These are phyloP conservation scores for Stictonetta naevosa DNA, from an alignment of 2,113 vertebrate species.

Conservation along the genomic window DNA sequence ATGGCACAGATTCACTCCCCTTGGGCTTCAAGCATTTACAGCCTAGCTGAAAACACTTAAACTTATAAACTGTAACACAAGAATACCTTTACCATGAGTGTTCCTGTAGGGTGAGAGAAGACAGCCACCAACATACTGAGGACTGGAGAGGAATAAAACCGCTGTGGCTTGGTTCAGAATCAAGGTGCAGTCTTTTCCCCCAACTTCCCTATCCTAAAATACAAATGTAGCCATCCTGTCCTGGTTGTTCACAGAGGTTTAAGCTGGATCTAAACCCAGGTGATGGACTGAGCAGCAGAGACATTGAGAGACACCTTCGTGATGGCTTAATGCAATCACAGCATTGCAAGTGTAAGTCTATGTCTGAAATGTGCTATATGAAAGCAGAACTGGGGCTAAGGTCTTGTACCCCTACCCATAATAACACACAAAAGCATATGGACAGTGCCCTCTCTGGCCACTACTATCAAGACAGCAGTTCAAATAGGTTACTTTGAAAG, in stretches of 20 bases:
- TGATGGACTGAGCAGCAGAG: background rate
- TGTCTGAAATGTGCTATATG: accelerated
- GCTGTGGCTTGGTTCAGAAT: background rate
- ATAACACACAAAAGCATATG: accelerated
- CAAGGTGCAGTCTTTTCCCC: background rate
- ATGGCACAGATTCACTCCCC: background rate
- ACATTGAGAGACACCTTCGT: background rate
- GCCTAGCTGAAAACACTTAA: background rate
- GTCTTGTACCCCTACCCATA: background rate
- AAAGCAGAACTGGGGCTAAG: background rate
- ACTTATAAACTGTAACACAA: background rate
- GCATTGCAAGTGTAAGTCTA: background rate
- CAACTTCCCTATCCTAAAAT: background rate
- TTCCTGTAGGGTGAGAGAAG: background rate
- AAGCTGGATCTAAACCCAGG: background rate
- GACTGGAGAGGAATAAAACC: background rate
- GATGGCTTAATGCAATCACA: too few relatives aligned
- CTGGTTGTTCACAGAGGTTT: background rate
- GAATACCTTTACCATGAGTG: background rate
- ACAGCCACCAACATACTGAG: background rate
- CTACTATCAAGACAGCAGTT: background rate
- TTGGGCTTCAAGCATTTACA: constrained; percentile 1
- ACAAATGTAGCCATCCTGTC: background rate
- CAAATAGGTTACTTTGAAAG: background rate
- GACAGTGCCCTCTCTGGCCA: background rate